Evolutionary conservation across 2,797 vertebrate species (phyloP), one percentile per base, ranked within the genome.

Genomic region (Heteromormyrus szaboi): DNA sequence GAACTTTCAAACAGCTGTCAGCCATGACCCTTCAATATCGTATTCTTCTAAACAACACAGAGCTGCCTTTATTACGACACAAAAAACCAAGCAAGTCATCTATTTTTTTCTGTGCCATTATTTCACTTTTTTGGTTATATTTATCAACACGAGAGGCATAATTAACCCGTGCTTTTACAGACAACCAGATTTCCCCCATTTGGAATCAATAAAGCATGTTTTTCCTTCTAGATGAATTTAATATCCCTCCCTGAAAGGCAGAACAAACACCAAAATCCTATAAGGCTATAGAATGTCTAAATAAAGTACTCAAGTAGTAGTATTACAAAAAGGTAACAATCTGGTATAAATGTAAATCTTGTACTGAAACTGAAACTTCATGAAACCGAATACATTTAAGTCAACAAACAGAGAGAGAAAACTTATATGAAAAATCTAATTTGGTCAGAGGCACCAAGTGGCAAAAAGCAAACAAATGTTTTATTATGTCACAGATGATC

Each of bases 1-100:
- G 79, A 68, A 86, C 91, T 90, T 62, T 46, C 90, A 92, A 90
- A 91, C 90, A 92, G 91, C 92, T 91, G 90, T 90, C 87, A 90
- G 92, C 87, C 90, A 91, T 92, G 91, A 92, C 88, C 91, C 68
- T 76, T 91, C 22, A 2, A 41, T 53, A 87, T 54, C 56, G 6
- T 46, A 19, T 48, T 87, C 65, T 79, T 89, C 84, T 91, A 92
- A 91, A 91, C 89, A 56, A 12, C 51, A 72, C 46, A n/a, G 22
- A 87, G 89, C 84, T 84, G 90, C 37, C 56, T 14, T 12, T 29
- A 53, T 85, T 50, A 84, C 9, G 2, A 25, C 2, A 84, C 17
- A 17, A 3, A n/a, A 46, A 48, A 48, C 41, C 79, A 44, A 83
- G 41, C 79, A 46, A 11, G 41, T 25, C 41, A 11, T 12, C 41